These are phyloP conservation scores for Cyclopterus lumpus DNA, from an alignment of 2,797 vertebrate genomes.

Conservation along the genomic window DNA sequence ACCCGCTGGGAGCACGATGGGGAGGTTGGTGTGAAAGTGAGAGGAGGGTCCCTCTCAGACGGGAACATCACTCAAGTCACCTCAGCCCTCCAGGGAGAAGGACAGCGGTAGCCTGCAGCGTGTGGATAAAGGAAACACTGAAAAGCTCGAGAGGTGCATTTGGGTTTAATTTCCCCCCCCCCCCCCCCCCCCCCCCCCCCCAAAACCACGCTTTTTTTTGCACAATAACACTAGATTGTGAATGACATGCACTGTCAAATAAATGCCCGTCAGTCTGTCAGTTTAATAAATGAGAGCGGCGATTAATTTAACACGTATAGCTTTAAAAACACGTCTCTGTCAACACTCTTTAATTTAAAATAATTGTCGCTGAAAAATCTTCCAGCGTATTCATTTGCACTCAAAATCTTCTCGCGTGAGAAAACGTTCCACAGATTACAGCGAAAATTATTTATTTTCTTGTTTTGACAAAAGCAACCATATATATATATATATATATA, in stretches of 20 bases:
- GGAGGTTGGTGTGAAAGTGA: conserved; percentile 71
- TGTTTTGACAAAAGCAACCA: neutral
- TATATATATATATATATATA: neutral
- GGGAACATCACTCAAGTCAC: conserved; percentile 71
- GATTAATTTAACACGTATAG: neutral
- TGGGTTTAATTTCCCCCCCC: neutral
- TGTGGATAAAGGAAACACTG: conserved; percentile 4
- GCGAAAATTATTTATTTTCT: no score
- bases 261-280: neutral
- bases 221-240: neutral
- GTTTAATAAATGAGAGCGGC: neutral
- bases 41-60: conserved; percentile 54
- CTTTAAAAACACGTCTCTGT: conserved; percentile 8
- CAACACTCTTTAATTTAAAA: conserved; percentile 9
- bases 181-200: neutral
- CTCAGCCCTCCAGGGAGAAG: conserved; percentile 44
- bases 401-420: neutral
- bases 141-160: neutral
- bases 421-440: no score
- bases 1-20: conserved; percentile 66
- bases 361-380: neutral
- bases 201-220: neutral
- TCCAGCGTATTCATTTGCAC: neutral
- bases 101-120: conserved; percentile 28
- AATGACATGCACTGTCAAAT: conserved; percentile 1